Base-by-base conservation (phyloP, 2,888 invertebrate species). In the Aphidoletes aphidimyza region DNA sequence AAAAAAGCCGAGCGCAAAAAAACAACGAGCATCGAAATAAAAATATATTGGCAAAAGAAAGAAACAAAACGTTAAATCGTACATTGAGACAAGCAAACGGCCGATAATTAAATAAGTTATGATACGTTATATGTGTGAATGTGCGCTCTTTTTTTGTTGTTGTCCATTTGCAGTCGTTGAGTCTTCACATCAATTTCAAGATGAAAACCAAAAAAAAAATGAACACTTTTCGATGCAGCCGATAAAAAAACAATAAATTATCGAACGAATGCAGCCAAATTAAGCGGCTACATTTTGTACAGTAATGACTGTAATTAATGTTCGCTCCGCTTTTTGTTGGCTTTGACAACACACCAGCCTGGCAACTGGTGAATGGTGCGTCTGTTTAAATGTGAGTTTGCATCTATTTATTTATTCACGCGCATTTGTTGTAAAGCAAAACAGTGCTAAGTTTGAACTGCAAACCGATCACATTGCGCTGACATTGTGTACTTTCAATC, bases 71-170 rank as follows among this genome's bases (percentile, higher is more conserved):
- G 14, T 69, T 34, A 30, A 69, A 69, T 30, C 34, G 69, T 8
- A 30, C 34, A 19, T 9, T 26, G 22, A 54, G 22, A 54, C 54
- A 19, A 54, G 8, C 81, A 81, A 81, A 81, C n/a, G 37, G 37
- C 37, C 37, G 37, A 81, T 81, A 81, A 81, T 81, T 81, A 81
- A 81, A 37, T 37, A 81, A 81, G 6, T 37, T 81, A 81, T 69
- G 37, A 81, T 81, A 37, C 37, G 39, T n/a, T 81, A 37, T 37
- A 81, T 81, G 81, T 81, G 81, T 81, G 81, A 81, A 81, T 81
- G 36, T n/a, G n/a, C n/a, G n/a, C 81, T 22, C 30, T 34, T 11
- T 69, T 69, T 69, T 30, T 2, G 26, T 14, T 30, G 42, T 30
- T 34, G 54, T 22, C 22, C 2, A 22, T 14, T 42, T 6, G 8